Conservation (phyloP, 1,140 invertebrate species). For the Sesamia nonagrioides region DNA sequence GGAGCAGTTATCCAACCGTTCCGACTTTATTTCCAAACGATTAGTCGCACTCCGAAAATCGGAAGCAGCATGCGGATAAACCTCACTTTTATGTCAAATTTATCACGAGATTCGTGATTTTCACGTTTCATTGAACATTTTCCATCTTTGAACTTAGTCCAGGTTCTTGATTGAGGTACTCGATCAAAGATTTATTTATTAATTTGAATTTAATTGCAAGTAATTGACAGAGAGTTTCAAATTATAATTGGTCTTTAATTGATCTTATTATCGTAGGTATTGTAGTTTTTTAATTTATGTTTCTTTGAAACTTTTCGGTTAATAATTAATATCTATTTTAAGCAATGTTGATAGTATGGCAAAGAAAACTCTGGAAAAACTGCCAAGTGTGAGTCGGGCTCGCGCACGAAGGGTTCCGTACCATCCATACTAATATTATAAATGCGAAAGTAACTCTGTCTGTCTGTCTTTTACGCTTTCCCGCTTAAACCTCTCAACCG, state of each 20-base stretch:
- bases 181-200: constrained; percentile 5
- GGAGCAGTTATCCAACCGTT: constrained; percentile 15
- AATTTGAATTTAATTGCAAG: neutral
- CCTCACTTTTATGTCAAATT: constrained; percentile 44
- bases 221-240: neutral
- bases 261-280: neutral
- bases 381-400: too few relatives aligned
- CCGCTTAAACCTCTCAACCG: too few relatives aligned
- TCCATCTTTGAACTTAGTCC: neutral
- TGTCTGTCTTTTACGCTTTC: too few relatives aligned
- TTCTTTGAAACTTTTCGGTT: neutral
- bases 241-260: neutral
- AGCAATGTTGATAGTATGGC: too few relatives aligned
- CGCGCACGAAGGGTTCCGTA: too few relatives aligned
- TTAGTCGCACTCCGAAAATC: constrained; percentile 38
- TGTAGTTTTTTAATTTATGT: too few relatives aligned
- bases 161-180: too few relatives aligned
- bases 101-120: constrained; percentile 24
- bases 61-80: constrained; percentile 39
- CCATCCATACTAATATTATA: too few relatives aligned
- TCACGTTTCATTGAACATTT: constrained; percentile 37
- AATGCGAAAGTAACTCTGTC: too few relatives aligned
- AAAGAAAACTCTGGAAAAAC: too few relatives aligned
- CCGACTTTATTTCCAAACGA: constrained; percentile 47
- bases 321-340: too few relatives aligned